phyloP scores from a whole-genome alignment of 2,113 vertebrate species.

The Sardina pilchardus region DNA sequence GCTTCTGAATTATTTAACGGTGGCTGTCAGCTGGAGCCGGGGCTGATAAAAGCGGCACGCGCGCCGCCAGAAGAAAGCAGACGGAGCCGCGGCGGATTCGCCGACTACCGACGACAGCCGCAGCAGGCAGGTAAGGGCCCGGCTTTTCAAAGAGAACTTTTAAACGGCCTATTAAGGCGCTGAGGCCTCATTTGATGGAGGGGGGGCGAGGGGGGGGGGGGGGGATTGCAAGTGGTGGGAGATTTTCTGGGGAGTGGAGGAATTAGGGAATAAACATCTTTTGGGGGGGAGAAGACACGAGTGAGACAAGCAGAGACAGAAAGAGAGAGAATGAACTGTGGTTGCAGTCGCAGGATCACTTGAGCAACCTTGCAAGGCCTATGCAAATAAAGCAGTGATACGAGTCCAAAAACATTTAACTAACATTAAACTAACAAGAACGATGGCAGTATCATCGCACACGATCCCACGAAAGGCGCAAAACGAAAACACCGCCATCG shows the following conservation, averaged over 20 bases:
- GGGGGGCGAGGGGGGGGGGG: too few relatives aligned
- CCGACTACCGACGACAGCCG: not conserved
- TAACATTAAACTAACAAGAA: not conserved
- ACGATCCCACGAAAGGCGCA: not conserved
- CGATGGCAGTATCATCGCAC: not conserved
- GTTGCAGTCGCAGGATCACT: not conserved
- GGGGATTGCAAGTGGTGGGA: not conserved
- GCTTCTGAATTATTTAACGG: conserved; percentile 19
- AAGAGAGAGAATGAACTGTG: not conserved
- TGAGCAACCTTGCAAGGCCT: not conserved
- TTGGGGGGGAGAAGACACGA: not conserved
- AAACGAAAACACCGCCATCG: not conserved
- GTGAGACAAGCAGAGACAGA: not conserved
- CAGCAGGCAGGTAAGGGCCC: not conserved
- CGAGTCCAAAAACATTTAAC: not conserved
- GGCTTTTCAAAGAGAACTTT: not conserved
- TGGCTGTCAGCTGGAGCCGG: not conserved
- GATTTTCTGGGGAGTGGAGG: not conserved
- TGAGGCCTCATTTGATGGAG: not conserved
- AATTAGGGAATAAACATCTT: not conserved
- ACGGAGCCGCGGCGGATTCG: not conserved
- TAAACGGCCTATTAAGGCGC: not conserved
- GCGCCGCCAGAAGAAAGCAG: not conserved
- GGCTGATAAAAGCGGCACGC: not conserved
- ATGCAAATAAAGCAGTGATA: not conserved